Percentiles rank a stretch among this genome's conserved stretches.
phyloP scores from a whole-genome alignment of 2,888 invertebrate species.

The Drosophila demipolita region DNA sequence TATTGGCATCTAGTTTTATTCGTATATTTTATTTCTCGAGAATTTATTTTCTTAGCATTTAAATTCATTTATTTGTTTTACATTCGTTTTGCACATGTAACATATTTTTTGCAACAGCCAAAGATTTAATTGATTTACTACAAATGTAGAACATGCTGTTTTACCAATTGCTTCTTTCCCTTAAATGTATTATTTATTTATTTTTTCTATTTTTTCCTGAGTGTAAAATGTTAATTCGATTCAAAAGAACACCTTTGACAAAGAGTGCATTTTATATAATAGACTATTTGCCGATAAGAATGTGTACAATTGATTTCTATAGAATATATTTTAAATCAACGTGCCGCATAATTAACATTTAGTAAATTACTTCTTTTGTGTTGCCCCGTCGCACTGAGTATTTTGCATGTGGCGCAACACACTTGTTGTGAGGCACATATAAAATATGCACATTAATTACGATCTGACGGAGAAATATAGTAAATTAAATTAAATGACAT shows the following conservation, averaged over 20 bases:
- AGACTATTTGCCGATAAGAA: conserved; percentile 6
- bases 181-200: too few species aligned
- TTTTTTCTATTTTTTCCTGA: background rate
- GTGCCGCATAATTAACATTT: conserved; percentile 30
- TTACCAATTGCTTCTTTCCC: background rate
- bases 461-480: conserved; percentile 16
- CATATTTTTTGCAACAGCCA: background rate
- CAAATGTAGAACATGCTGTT: background rate
- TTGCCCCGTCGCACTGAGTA: background rate
- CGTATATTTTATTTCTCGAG: background rate
- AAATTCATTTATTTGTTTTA: background rate
- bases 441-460: conserved; percentile 57
- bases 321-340: conserved; percentile 17
- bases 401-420: conserved; percentile 17
- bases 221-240: background rate
- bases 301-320: conserved; percentile 34
- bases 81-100: background rate
- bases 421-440: conserved; percentile 6
- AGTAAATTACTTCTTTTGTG: conserved; percentile 47
- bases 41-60: background rate
- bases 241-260: background rate
- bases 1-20: background rate
- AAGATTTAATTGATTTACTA: background rate
- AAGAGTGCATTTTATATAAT: conserved; percentile 15
- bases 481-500: conserved; percentile 29